These are phyloP conservation scores for Palythoa grandis DNA, from an alignment of 92 coral and sea anemone species.

Conservation along the genomic window DNA sequence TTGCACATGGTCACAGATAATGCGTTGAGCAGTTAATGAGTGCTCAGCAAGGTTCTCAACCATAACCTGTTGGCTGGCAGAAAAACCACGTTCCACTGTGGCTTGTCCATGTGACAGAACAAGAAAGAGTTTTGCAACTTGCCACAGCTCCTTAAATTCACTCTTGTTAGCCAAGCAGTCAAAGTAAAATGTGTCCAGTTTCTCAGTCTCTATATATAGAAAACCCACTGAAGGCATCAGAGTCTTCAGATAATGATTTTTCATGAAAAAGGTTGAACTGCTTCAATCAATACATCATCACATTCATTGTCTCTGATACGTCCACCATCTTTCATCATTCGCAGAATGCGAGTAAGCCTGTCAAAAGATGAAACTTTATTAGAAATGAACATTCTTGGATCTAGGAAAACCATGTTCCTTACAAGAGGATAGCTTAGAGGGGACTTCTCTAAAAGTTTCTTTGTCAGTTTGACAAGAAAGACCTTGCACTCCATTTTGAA, in stretches of 20 bases:
- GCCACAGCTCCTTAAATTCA: conserved; percentile 50
- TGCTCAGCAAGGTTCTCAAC: too few species aligned
- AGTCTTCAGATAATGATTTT: conserved; percentile 40
- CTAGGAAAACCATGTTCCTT: conserved; percentile 43
- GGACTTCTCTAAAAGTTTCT: conserved; percentile 47
- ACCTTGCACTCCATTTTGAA: conserved; percentile 47
- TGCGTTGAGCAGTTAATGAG: too few species aligned
- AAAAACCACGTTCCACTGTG: conserved; percentile 40
- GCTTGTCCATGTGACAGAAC: conserved; percentile 49
- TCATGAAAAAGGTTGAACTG: conserved; percentile 15
- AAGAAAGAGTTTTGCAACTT: conserved; percentile 45
- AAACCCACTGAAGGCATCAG: conserved; percentile 49
- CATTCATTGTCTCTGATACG: conserved; percentile 48
- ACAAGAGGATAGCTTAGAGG: conserved; percentile 51
- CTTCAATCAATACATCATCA: conserved; percentile 41
- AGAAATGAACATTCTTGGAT: conserved; percentile 40
- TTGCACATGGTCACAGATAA: too few species aligned
- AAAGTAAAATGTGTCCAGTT: conserved; percentile 55
- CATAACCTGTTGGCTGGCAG: conserved; percentile 41
- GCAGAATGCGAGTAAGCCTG: conserved; percentile 47
- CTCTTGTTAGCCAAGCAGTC: conserved; percentile 50
- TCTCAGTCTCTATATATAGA: conserved; percentile 39
- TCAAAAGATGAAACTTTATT: conserved; percentile 36
- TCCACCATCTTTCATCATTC: conserved; percentile 49
- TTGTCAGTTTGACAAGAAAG: conserved; percentile 40